Percentiles rank a stretch among this genome's conserved stretches.
Evolutionary conservation across 2,888 invertebrate species (phyloP).

Genomic region (Cosmia pyralina): DNA sequence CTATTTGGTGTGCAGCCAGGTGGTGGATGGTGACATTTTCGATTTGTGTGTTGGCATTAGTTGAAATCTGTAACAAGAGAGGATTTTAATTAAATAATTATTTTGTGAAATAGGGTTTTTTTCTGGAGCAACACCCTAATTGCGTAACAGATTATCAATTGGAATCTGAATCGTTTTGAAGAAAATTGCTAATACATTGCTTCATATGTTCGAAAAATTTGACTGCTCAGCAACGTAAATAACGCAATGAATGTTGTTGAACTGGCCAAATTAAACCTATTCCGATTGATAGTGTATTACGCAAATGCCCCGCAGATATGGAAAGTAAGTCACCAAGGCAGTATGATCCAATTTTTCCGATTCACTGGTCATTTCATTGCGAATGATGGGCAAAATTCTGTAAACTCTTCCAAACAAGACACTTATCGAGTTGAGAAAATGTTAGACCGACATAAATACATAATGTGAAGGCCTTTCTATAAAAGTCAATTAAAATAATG

Average conservation of each 20-base stretch:
- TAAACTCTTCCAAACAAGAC: neutral
- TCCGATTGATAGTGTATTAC: too few species aligned
- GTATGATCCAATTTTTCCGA: neutral
- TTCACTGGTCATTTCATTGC: neutral
- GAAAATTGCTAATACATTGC: too few species aligned
- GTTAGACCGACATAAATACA: neutral
- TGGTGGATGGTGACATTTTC: constrained; percentile 46
- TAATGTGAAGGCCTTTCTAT: neutral
- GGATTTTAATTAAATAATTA: neutral
- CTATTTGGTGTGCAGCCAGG: constrained; percentile 42
- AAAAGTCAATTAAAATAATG: constrained; percentile 15
- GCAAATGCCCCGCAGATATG: neutral
- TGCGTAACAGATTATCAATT: too few species aligned
- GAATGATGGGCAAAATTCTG: neutral
- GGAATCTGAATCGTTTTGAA: too few species aligned
- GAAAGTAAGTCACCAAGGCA: neutral
- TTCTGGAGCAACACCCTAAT: neutral
- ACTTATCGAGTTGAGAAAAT: neutral
- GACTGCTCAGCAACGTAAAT: too few species aligned
- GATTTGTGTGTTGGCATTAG: constrained; percentile 20
- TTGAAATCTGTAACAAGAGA: constrained; percentile 55
- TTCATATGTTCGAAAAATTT: too few species aligned
- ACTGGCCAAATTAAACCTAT: too few species aligned
- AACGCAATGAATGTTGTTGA: too few species aligned
- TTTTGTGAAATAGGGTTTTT: neutral